phyloP scores from a whole-genome alignment of 2,113 vertebrate genomes.

The Ceyx cyanopectus region DNA sequence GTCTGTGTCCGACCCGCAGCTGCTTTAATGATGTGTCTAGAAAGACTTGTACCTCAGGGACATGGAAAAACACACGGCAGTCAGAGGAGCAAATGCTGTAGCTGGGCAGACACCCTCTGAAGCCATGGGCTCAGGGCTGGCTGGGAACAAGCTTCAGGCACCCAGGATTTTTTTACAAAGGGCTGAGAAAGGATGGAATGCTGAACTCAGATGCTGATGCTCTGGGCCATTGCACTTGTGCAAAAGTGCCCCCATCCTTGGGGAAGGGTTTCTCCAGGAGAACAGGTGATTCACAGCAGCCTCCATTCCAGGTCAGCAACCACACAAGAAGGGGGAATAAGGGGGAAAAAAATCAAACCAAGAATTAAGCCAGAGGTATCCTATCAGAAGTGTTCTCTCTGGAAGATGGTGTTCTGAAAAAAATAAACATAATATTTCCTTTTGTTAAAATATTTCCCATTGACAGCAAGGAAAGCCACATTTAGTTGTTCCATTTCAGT shows the following conservation, averaged over 20 bases:
- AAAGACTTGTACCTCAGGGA: not conserved
- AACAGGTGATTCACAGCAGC: not conserved
- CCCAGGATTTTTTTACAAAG: not conserved
- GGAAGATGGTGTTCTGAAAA: not conserved
- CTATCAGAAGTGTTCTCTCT: not conserved
- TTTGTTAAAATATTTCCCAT: not conserved
- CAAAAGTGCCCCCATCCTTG: accelerated
- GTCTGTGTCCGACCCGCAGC: not conserved
- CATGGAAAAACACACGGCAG: not conserved
- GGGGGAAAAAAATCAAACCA: not conserved
- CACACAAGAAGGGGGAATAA: not conserved
- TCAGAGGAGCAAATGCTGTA: not conserved
- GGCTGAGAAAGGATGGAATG: not conserved
- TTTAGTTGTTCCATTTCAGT: not conserved
- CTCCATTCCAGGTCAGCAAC: not conserved
- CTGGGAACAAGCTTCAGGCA: not conserved
- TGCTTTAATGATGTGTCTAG: not conserved
- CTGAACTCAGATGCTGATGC: not conserved
- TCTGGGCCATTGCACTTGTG: not conserved
- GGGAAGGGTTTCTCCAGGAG: not conserved
- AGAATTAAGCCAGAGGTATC: not conserved
- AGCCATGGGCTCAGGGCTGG: not conserved
- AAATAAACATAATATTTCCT: not conserved
- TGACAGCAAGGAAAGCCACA: not conserved
- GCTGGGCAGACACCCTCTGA: not conserved